Base-by-base conservation (phyloP, 2,797 vertebrate genomes). In the Pseudochaenichthys georgianus region DNA sequence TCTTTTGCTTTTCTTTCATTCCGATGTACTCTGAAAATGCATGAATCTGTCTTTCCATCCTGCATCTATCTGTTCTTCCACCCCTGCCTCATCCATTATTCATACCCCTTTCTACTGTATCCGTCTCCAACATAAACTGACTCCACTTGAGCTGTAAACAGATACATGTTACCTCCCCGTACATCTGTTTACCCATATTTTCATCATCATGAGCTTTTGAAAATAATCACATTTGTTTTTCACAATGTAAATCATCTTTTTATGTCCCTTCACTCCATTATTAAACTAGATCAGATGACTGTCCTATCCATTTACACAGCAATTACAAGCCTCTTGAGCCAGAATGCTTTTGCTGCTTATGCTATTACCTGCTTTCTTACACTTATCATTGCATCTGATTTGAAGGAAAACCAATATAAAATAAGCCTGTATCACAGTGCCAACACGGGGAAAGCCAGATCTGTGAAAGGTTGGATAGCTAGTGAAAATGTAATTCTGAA, bases 71-170 rank as follows among this genome's bases (percentile, higher is more conserved):
- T 71, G 59, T 85, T 84, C 67, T 77, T 81, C 81, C 52, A 80
- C 83, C 54, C 60, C 43, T 38, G 21, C 64, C 45, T 83, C 71
- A 86, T 92, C 81, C 76, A 88, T 91, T 88, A 90, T 90, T 84
- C 66, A 90, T 80, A 23, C n/a, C 45, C 34, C 21, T 77, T 75
- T 85, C 83, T 84, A 38, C 70, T 87, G 84, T 84, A 83, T 92
- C 82, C 53, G 45, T 75, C 78, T 86, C 81, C 34, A 77, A 80
- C 75, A 87, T 72, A 76, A 80, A 84, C 71, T 58, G 70, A 87
- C 80, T 87, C 70, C 74, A 78, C 77, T 86, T 66, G 43, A 79
- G 84, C 68, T 80, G 76, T 88, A 91, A 87, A 87, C 77, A 84
- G 77, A 91, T 81, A 74, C 70, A 75, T 43, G 71, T 77, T 86